Evolutionary conservation across 1,140 invertebrate species (phyloP).

Genomic region (Drosophila dunni): DNA sequence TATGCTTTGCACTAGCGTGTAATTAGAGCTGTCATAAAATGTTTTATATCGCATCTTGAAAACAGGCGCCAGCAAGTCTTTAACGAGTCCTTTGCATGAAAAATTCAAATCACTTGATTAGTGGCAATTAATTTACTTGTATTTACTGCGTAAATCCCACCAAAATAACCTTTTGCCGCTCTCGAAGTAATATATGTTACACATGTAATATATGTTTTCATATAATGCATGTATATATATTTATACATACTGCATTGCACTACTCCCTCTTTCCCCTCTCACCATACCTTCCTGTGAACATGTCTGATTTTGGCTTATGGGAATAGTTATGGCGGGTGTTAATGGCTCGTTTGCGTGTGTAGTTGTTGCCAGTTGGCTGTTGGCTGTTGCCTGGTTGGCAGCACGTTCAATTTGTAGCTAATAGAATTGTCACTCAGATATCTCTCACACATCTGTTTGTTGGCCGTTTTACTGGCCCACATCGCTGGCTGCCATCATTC

Average conservation of each 20-base stretch:
- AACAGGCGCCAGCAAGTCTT: conserved; percentile 37
- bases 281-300: not conserved
- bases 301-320: conserved; percentile 41
- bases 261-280: not conserved
- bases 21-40: conserved; percentile 74
- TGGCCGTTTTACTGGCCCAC: conserved; percentile 14
- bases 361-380: conserved; percentile 23
- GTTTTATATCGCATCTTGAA: conserved; percentile 53
- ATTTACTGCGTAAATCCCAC: conserved; percentile 60
- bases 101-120: conserved; percentile 79
- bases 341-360: conserved; percentile 73
- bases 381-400: not conserved
- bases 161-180: conserved; percentile 4
- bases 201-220: conserved; percentile 5
- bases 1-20: conserved; percentile 50
- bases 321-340: conserved; percentile 67
- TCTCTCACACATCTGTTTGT: conserved; percentile 65
- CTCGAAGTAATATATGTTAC: conserved; percentile 3
- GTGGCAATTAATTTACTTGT: conserved; percentile 69
- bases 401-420: conserved; percentile 71
- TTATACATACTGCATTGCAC: not conserved
- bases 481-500: conserved; percentile 40
- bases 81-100: conserved; percentile 64
- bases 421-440: conserved; percentile 78
- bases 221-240: not conserved